Percentiles rank a stretch among this genome's conserved stretches.
Conservation (phyloP, 1,140 invertebrate genomes). For the Aphis gossypii region DNA sequence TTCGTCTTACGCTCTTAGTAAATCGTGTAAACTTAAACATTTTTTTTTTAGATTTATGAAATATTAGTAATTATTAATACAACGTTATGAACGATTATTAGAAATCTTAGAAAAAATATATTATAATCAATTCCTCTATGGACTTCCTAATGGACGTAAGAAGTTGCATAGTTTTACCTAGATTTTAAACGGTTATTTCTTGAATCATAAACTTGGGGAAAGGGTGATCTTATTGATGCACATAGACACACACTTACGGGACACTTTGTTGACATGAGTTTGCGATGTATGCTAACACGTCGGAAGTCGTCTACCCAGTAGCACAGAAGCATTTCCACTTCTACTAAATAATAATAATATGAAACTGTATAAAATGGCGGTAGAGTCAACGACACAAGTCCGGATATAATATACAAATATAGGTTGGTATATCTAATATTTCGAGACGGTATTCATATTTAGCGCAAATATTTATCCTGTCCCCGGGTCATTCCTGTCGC, state of each 20-base stretch:
- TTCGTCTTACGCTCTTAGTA: neutral
- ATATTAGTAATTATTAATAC: neutral
- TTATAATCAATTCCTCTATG: neutral
- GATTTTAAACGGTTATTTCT: neutral
- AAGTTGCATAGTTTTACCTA: neutral
- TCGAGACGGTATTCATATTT: neutral
- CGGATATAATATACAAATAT: neutral
- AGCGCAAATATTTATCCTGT: neutral
- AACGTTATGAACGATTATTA: neutral
- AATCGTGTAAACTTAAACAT: neutral
- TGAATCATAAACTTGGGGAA: neutral
- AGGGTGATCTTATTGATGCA: neutral
- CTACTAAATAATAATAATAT: neutral
- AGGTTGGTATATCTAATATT: neutral
- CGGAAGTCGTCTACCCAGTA: neutral
- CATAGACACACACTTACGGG: neutral
- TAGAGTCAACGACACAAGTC: neutral
- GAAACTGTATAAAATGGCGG: neutral
- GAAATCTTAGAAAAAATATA: neutral
- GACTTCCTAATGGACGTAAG: no score
- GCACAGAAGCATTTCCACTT: neutral
- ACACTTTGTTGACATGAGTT: neutral
- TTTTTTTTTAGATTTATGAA: neutral
- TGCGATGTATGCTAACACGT: neutral
- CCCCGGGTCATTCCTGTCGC: neutral